These are phyloP conservation scores for Alosa sapidissima DNA, from an alignment of 2,797 vertebrate species.

Conservation along the genomic window DNA sequence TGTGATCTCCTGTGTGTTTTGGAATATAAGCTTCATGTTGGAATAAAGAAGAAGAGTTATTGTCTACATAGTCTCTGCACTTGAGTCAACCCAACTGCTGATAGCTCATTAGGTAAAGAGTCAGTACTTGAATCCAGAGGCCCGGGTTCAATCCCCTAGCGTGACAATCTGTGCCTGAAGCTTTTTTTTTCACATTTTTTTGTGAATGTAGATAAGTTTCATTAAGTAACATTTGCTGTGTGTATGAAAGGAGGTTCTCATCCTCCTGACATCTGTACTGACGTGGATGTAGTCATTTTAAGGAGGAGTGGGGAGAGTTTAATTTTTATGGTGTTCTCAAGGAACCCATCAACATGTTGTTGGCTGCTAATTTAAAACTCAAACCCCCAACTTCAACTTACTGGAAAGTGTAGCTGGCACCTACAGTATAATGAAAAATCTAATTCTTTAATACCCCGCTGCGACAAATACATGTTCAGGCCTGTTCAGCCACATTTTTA, in stretches of 20 bases:
- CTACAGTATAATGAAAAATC: conserved; percentile 6
- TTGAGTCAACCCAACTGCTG: no score
- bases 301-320: not conserved
- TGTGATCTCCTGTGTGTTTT: no score
- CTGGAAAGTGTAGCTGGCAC: not conserved
- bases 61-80: no score
- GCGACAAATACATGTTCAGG: not conserved
- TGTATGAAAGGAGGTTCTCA: not conserved
- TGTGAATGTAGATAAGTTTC: not conserved
- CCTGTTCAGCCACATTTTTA: not conserved
- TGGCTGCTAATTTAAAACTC: conserved; percentile 4
- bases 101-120: no score
- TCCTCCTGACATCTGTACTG: not conserved
- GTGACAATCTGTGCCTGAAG: no score
- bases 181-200: not conserved
- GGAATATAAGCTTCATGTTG: no score
- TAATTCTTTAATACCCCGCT: not conserved
- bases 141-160: no score
- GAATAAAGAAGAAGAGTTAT: no score
- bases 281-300: not conserved
- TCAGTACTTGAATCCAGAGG: no score
- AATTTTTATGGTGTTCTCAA: not conserved
- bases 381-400: not conserved
- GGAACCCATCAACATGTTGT: not conserved
- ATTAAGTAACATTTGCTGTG: not conserved